Conservation (phyloP, 2,797 vertebrate genomes). For the Sylvia borin region DNA sequence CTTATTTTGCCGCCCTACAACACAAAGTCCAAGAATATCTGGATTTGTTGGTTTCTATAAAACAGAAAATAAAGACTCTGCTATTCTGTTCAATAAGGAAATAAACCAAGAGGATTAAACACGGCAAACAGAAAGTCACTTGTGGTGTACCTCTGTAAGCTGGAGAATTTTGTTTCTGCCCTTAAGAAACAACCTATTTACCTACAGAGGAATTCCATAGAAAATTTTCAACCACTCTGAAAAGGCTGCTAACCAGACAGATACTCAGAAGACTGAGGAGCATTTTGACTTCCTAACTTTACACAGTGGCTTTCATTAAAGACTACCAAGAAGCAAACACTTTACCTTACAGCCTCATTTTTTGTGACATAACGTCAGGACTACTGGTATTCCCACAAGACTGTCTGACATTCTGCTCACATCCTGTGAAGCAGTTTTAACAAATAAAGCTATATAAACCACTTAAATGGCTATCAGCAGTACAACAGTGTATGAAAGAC, state of each 20-base stretch:
- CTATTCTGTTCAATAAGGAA: neutral
- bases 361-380: neutral
- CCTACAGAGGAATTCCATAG: neutral
- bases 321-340: neutral
- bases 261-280: neutral
- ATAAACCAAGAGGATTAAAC: neutral
- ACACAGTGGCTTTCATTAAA: neutral
- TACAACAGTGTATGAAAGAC: neutral
- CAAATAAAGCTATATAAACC: neutral
- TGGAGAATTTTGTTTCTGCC: slow-evolving; percentile 21
- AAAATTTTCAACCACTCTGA: neutral
- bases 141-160: slow-evolving; percentile 26
- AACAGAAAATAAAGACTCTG: slow-evolving; percentile 38
- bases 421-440: neutral
- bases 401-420: neutral
- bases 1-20: neutral
- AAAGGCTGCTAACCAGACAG: neutral
- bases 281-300: neutral
- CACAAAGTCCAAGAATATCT: neutral
- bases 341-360: neutral
- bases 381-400: neutral
- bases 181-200: slow-evolving; percentile 26
- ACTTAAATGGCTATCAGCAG: neutral
- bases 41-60: neutral
- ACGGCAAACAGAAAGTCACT: slow-evolving; percentile 44